Percentiles rank a stretch among this genome's conserved stretches.
Evolutionary conservation across 2,888 invertebrate genomes (phyloP).

Genomic region (Tiphia femorata): DNA sequence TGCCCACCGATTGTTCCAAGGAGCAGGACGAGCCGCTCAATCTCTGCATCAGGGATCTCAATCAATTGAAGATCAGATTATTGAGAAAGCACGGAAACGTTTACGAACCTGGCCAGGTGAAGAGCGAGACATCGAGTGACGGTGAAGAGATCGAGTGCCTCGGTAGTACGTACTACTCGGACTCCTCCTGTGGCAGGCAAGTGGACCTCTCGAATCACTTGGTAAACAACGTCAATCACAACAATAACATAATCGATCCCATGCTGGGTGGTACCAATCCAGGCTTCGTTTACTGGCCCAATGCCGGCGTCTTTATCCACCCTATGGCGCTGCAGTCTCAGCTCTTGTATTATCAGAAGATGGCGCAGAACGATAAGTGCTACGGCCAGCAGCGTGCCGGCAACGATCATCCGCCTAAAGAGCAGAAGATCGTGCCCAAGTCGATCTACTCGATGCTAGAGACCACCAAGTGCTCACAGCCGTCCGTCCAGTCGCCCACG

Average conservation of each 20-base stretch:
- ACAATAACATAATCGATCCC: constrained; percentile 67
- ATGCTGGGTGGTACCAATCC: constrained; percentile 61
- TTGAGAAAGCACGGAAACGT: constrained; percentile 76
- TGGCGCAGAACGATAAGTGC: constrained; percentile 73
- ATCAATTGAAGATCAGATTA: constrained; percentile 77
- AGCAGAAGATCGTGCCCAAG: constrained; percentile 67
- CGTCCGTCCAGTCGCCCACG: constrained; percentile 48
- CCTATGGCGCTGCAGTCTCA: constrained; percentile 81
- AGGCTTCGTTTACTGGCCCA: constrained; percentile 80
- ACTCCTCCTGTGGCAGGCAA: neutral
- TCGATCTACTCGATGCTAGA: constrained; percentile 65
- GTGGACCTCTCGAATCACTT: constrained; percentile 28
- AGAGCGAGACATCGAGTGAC: constrained; percentile 73
- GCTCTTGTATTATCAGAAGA: constrained; percentile 80
- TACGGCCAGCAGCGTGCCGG: constrained; percentile 42
- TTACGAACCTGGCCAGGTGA: constrained; percentile 73
- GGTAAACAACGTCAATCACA: constrained; percentile 49
- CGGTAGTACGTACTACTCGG: constrained; percentile 53
- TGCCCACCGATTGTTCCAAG: constrained; percentile 65
- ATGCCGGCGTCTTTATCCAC: constrained; percentile 79
- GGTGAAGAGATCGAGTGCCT: constrained; percentile 70
- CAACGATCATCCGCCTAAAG: constrained; percentile 42
- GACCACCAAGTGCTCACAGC: constrained; percentile 45
- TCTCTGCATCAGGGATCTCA: constrained; percentile 83
- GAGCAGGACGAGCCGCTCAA: constrained; percentile 84